phyloP scores from a whole-genome alignment of 2,888 invertebrate genomes.

The Drosophila phalerata region DNA sequence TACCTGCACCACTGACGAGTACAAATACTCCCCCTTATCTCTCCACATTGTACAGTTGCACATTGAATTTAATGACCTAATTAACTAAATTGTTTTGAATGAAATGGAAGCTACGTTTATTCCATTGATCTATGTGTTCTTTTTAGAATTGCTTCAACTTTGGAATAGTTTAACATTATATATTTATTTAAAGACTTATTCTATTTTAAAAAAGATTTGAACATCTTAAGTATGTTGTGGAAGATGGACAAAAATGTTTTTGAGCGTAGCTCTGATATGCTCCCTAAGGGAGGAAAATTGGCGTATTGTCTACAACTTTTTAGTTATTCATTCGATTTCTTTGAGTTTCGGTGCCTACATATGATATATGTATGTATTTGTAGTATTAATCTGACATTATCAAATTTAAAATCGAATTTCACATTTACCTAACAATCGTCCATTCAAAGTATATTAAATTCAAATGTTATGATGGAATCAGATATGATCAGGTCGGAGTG shows the following conservation, averaged over 20 bases:
- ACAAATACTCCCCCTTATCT: too few relatives aligned
- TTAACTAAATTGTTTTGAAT: slow-evolving; percentile 28
- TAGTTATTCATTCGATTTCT: too few relatives aligned
- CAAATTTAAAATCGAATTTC: neutral
- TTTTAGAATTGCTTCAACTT: neutral
- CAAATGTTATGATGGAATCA: slow-evolving; percentile 39
- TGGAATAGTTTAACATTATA: too few relatives aligned
- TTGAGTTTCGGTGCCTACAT: too few relatives aligned
- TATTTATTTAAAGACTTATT: too few relatives aligned
- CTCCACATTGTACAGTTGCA: slow-evolving; percentile 9
- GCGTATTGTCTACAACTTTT: too few relatives aligned
- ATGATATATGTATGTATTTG: too few relatives aligned
- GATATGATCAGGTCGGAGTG: neutral
- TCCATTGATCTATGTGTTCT: neutral
- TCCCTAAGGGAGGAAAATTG: too few relatives aligned
- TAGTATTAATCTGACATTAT: neutral
- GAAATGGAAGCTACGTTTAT: neutral
- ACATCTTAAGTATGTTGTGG: too few relatives aligned
- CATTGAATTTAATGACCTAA: slow-evolving; percentile 34
- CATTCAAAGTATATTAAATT: slow-evolving; percentile 60
- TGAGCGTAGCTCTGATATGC: too few relatives aligned
- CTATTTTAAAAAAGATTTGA: too few relatives aligned
- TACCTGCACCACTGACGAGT: neutral
- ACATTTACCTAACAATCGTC: slow-evolving; percentile 11
- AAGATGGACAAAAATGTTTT: too few relatives aligned